These are phyloP conservation scores for Dryobates pubescens DNA, from an alignment of 2,797 vertebrate species.

Conservation along the genomic window DNA sequence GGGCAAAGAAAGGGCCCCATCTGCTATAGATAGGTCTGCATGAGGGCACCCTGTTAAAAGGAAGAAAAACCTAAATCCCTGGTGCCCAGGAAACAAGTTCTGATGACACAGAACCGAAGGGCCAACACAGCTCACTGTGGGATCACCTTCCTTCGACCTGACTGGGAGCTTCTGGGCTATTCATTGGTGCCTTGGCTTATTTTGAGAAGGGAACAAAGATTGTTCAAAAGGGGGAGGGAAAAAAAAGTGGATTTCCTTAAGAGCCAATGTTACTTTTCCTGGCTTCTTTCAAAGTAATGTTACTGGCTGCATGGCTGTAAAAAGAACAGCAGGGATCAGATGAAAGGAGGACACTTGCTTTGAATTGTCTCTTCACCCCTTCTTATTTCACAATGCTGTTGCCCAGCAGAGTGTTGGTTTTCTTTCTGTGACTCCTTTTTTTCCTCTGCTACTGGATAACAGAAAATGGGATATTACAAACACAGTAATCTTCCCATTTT, in stretches of 20 bases:
- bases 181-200: not conserved
- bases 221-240: not conserved
- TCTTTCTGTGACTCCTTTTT: not conserved
- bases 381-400: slow-evolving; percentile 9
- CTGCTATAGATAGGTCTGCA: not conserved
- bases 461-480: slow-evolving; percentile 16
- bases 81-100: not conserved
- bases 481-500: not conserved
- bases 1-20: not conserved
- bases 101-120: not conserved
- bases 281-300: slow-evolving; percentile 15
- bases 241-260: slow-evolving; percentile 12
- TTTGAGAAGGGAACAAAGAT: not conserved
- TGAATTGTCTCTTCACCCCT: slow-evolving; percentile 10
- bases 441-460: not conserved
- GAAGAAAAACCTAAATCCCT: not conserved
- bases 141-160: not conserved
- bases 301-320: not conserved
- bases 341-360: slow-evolving; percentile 30
- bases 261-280: not conserved
- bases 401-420: not conserved
- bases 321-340: slow-evolving; percentile 37
- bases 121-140: not conserved
- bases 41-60: not conserved
- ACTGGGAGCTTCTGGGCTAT: not conserved